These are phyloP conservation scores for Willisornis vidua DNA, from an alignment of 2,113 vertebrate species.

Conservation along the genomic window DNA sequence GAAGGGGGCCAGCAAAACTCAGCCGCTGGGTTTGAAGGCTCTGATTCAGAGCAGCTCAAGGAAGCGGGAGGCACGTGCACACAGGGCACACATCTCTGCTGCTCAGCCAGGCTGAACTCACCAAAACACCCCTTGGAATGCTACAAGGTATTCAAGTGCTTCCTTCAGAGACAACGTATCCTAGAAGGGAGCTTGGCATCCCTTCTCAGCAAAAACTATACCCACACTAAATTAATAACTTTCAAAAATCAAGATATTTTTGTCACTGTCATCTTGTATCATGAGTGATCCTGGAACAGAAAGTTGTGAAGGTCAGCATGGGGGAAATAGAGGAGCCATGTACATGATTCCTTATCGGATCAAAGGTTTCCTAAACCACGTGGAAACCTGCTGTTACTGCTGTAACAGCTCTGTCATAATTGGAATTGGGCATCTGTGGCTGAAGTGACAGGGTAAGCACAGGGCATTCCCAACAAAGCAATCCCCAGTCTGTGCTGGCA, in stretches of 20 bases:
- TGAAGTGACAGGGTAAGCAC: not conserved
- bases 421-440: not conserved
- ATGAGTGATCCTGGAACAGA: not conserved
- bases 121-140: not conserved
- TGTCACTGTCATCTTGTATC: not conserved
- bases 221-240: not conserved
- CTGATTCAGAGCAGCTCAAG: not conserved
- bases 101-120: not conserved
- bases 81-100: not conserved
- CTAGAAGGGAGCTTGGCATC: not conserved
- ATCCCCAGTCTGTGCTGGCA: not conserved
- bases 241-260: not conserved
- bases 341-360: not conserved
- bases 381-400: not conserved
- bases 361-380: constrained; percentile 1
- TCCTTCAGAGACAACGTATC: not conserved
- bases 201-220: not conserved
- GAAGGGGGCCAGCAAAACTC: not conserved
- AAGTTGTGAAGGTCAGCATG: not conserved
- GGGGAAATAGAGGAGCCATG: not conserved
- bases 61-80: rapidly evolving
- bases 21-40: not conserved
- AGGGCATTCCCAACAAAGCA: not conserved
- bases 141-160: rapidly evolving
- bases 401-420: not conserved